Percentiles rank a stretch among this genome's conserved stretches.
Evolutionary conservation across 2,113 vertebrate species (phyloP).

Genomic region (Eira barbara): DNA sequence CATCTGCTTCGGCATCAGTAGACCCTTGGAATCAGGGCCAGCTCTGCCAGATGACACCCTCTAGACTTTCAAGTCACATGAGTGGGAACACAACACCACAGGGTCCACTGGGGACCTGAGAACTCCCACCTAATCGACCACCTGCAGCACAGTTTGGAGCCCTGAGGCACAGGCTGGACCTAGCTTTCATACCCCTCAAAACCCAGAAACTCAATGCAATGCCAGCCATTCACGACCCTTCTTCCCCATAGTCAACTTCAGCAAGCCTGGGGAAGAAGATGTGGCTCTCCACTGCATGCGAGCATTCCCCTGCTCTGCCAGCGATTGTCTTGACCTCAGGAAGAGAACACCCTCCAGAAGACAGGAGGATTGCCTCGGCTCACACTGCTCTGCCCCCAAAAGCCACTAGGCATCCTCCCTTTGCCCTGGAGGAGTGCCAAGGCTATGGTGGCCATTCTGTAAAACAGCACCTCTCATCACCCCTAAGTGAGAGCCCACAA

Average conservation of each 20-base stretch:
- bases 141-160: background rate
- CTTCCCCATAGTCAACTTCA: no score
- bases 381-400: no score
- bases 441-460: fast-evolving
- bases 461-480: background rate
- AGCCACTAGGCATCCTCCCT: background rate
- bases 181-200: background rate
- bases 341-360: background rate
- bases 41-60: background rate
- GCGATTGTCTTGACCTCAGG: background rate
- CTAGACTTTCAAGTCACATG: background rate
- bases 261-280: background rate
- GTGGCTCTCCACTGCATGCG: background rate
- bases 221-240: no score
- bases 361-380: background rate
- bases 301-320: no score
- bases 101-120: fast-evolving
- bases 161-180: background rate
- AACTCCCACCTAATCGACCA: background rate
- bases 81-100: fast-evolving
- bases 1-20: no score
- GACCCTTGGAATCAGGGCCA: background rate
- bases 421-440: background rate
- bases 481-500: background rate
- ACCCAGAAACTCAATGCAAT: background rate